Percentiles rank a stretch among this genome's conserved stretches.
phyloP scores from a whole-genome alignment of 1,140 invertebrate genomes.

The Drosophila nikananu region DNA sequence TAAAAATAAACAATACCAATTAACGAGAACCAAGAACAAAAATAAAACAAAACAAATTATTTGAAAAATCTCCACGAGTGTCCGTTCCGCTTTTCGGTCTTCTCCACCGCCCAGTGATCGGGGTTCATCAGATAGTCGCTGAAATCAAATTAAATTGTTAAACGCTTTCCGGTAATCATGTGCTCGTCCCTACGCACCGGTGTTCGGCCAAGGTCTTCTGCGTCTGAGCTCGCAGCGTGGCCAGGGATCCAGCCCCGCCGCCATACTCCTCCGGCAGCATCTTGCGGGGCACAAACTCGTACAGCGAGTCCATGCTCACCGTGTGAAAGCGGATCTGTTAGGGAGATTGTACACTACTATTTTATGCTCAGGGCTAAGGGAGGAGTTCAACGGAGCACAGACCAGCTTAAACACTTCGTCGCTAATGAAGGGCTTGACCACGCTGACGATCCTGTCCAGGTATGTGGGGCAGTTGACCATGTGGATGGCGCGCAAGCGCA shows the following conservation, averaged over 20 bases:
- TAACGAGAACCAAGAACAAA: slow-evolving; percentile 16
- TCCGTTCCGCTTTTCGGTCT: slow-evolving; percentile 61
- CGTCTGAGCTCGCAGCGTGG: slow-evolving; percentile 87
- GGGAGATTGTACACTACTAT: neutral
- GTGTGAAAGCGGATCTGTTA: slow-evolving; percentile 88
- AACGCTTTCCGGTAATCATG: neutral
- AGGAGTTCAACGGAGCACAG: neutral
- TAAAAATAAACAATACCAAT: slow-evolving; percentile 16
- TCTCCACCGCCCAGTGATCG: slow-evolving; percentile 68
- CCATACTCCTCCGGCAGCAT: slow-evolving; percentile 89
- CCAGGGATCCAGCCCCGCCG: slow-evolving; percentile 87
- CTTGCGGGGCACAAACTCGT: slow-evolving; percentile 87
- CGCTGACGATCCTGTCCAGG: slow-evolving; percentile 87
- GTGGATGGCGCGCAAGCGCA: slow-evolving; percentile 91
- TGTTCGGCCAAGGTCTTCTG: slow-evolving; percentile 78
- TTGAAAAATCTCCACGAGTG: slow-evolving; percentile 66
- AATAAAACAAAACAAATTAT: slow-evolving; percentile 12
- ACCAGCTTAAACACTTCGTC: slow-evolving; percentile 87
- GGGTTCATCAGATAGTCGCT: slow-evolving; percentile 79
- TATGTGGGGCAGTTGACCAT: slow-evolving; percentile 89
- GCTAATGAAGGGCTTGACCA: slow-evolving; percentile 89
- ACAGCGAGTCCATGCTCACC: slow-evolving; percentile 87
- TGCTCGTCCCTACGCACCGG: slow-evolving; percentile 36
- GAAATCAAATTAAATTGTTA: slow-evolving; percentile 13
- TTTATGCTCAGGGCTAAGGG: neutral